Conservation (phyloP, 2,888 invertebrate genomes). For the Drosophila limbata region DNA sequence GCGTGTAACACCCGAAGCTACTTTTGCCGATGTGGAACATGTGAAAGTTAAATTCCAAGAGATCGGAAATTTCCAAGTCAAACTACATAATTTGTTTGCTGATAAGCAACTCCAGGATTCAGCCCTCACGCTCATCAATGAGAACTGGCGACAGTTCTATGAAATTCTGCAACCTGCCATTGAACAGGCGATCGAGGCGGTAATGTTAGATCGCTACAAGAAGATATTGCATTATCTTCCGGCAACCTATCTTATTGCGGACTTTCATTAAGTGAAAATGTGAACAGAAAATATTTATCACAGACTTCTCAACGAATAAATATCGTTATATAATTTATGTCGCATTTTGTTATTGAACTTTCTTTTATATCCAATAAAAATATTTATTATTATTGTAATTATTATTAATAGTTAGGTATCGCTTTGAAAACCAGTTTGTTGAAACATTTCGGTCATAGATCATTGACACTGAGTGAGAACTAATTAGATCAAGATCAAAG, state of each 20-base stretch:
- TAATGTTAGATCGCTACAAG: constrained; percentile 88
- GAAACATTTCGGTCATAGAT: too few species aligned
- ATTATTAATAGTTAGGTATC: too few species aligned
- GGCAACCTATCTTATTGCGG: constrained; percentile 80
- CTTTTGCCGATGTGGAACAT: constrained; percentile 88
- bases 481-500: too few species aligned
- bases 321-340: neutral
- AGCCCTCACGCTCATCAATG: constrained; percentile 89
- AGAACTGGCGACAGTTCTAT: constrained; percentile 89
- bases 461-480: too few species aligned
- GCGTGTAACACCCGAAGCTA: constrained; percentile 73
- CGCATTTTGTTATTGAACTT: neutral
- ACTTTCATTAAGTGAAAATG: constrained; percentile 45
- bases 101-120: constrained; percentile 86
- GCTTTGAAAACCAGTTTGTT: too few species aligned
- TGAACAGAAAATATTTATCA: neutral
- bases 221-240: constrained; percentile 89
- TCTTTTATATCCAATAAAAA: too few species aligned
- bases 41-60: constrained; percentile 87
- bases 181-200: constrained; percentile 88
- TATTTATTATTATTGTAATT: too few species aligned
- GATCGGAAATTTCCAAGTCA: constrained; percentile 88
- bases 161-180: constrained; percentile 89
- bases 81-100: constrained; percentile 88
- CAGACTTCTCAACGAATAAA: neutral